phyloP scores from a whole-genome alignment of 2,797 vertebrate species.

The Eupleurogrammus muticus region DNA sequence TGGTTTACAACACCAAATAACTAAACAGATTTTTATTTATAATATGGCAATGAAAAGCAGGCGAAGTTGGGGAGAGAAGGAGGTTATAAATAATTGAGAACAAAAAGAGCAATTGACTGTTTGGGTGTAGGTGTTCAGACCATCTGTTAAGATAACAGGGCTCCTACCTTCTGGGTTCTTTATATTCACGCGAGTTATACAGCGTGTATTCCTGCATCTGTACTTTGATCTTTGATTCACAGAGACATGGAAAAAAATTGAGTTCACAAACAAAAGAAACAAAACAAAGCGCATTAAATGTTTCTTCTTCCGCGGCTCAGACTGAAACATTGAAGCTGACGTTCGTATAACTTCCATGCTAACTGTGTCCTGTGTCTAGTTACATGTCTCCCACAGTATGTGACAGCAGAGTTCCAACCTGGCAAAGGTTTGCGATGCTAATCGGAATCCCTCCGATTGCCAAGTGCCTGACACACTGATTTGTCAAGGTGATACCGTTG shows the following conservation, averaged over 20 bases:
- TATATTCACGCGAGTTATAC: constrained; percentile 49
- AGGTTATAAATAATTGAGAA: constrained; percentile 79
- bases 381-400: constrained; percentile 10
- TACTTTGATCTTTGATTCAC: constrained; percentile 32
- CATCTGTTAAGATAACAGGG: constrained; percentile 79
- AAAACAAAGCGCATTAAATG: constrained; percentile 5
- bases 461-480: constrained; percentile 11
- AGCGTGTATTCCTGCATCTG: constrained; percentile 32
- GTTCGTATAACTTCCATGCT: not conserved
- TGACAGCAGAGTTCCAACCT: constrained; percentile 33
- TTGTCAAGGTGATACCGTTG: constrained; percentile 37
- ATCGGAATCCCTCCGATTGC: constrained; percentile 39
- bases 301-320: not conserved
- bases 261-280: constrained; percentile 10
- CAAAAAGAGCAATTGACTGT: constrained; percentile 79
- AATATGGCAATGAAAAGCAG: constrained; percentile 53
- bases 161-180: constrained; percentile 64
- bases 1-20: constrained; percentile 42
- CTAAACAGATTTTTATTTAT: constrained; percentile 49
- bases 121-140: constrained; percentile 78
- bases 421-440: constrained; percentile 40
- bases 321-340: not conserved
- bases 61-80: constrained; percentile 45
- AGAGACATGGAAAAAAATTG: constrained; percentile 9
- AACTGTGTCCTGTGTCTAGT: constrained; percentile 25